Base-by-base conservation (phyloP, 2,797 vertebrate species). In the Chromobotia macracanthus region DNA sequence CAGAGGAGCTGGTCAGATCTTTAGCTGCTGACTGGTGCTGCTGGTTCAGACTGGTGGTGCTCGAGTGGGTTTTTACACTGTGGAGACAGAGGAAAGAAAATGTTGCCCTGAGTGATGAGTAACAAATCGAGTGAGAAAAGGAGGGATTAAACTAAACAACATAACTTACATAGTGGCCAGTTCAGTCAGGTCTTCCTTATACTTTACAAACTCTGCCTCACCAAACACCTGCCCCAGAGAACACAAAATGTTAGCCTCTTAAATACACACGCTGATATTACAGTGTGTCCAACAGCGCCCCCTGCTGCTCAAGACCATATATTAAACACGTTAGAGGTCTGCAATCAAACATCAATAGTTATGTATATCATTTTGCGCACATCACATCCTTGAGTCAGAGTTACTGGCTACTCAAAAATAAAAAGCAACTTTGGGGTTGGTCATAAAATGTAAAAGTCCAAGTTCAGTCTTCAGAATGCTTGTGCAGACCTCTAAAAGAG, bases 21-120 rank as follows among this genome's bases (percentile, higher is more conserved):
- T 95, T 96, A 25, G 96, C 96, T 16, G 97, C 96, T 0, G 95
- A 95, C 83, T 97, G 97, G 86, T 97, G 96, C 84, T 95, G 93
- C 77, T 92, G 89, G 86, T 90, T 96, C 66, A 91, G 92, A 84
- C 92, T 92, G 82, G 61, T 84, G 85, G 83, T 89, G 86, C 92
- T 94, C 82, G 91, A 92, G 70, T 94, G 92, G 31, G 92, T 91
- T 90, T 64, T 64, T 12, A 64, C 61, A 64, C 61, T 64, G 61
- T 64, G 9, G 35, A 41, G 16, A 64, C 38, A 64, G 35, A 19
- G 4, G n/a, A n/a, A n/a, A n/a, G 3, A 35, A 7, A 63, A 6
- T 18, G 16, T 35, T 18, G 6, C 12, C 5, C 12, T 58, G 25
- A n/a, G 16, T 35, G 25, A 63, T 11, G 28, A 41, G 18, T 38